These are phyloP conservation scores for Climacteris rufus DNA, from an alignment of 2,113 vertebrate species.

Conservation along the genomic window DNA sequence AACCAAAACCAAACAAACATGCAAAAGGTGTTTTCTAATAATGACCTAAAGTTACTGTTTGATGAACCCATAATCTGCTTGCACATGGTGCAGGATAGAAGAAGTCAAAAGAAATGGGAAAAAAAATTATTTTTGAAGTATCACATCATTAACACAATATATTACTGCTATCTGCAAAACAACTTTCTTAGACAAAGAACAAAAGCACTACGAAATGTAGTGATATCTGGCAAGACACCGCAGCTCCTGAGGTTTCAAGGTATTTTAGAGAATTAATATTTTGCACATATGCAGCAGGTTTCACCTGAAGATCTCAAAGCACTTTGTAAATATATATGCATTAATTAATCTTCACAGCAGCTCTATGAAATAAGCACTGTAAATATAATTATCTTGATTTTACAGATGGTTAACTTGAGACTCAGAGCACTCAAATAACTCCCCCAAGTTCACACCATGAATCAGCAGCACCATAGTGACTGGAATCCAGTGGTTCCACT, in stretches of 20 bases:
- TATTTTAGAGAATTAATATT: conserved; percentile 21
- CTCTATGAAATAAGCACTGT: conserved; percentile 44
- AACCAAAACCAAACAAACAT: too few relatives aligned
- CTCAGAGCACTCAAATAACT: conserved; percentile 42
- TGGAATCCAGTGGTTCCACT: not conserved
- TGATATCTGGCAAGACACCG: not conserved
- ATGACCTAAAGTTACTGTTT: not conserved
- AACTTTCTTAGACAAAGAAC: not conserved
- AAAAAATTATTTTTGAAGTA: not conserved
- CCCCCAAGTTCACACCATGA: conserved; percentile 12
- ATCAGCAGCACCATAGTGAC: not conserved
- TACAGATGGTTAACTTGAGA: conserved; percentile 55
- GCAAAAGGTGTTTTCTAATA: not conserved
- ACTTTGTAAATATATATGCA: conserved; percentile 56
- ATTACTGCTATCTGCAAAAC: not conserved
- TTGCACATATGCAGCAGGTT: conserved; percentile 17
- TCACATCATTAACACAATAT: not conserved
- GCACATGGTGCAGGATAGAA: not conserved
- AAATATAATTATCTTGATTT: conserved; percentile 63
- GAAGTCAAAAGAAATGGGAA: not conserved
- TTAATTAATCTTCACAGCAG: conserved; percentile 61
- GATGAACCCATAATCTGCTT: not conserved
- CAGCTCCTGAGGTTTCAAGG: not conserved
- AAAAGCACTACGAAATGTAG: not conserved
- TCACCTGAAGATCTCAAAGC: conserved; percentile 46